Evolutionary conservation across 2,888 invertebrate species (phyloP).

Genomic region (Calameuta idolon): DNA sequence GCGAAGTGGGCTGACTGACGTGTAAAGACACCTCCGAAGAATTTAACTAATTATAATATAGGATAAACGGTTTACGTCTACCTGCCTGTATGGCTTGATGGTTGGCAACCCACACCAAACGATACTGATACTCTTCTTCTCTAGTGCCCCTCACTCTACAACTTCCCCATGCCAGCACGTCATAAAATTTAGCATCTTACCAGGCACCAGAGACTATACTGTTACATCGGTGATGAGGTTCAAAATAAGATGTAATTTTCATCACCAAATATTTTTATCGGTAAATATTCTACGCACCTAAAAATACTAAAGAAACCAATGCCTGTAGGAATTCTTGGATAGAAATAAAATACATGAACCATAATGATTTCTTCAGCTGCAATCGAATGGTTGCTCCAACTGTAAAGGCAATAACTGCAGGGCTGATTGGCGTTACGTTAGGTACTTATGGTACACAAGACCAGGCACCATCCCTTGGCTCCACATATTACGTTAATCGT

Average conservation of each 20-base stretch:
- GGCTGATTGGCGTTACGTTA: not conserved
- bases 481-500: conserved; percentile 35
- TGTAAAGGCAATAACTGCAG: no score
- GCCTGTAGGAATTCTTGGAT: not conserved
- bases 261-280: not conserved
- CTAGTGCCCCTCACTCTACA: conserved; percentile 15
- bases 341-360: not conserved
- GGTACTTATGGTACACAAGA: not conserved
- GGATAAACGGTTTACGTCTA: conserved; percentile 65
- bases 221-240: conserved; percentile 28
- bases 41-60: conserved; percentile 67
- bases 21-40: conserved; percentile 67
- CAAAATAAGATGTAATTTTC: not conserved
- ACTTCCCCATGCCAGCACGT: conserved; percentile 51
- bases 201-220: conserved; percentile 45
- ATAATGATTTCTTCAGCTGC: not conserved
- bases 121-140: conserved; percentile 54
- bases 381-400: not conserved
- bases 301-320: not conserved
- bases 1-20: conserved; percentile 65
- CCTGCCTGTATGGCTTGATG: conserved; percentile 29
- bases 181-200: conserved; percentile 53
- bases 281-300: not conserved
- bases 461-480: conserved; percentile 5
- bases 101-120: conserved; percentile 55